Base-by-base conservation (phyloP, 2,888 invertebrate genomes). In the Hololepta plana region DNA sequence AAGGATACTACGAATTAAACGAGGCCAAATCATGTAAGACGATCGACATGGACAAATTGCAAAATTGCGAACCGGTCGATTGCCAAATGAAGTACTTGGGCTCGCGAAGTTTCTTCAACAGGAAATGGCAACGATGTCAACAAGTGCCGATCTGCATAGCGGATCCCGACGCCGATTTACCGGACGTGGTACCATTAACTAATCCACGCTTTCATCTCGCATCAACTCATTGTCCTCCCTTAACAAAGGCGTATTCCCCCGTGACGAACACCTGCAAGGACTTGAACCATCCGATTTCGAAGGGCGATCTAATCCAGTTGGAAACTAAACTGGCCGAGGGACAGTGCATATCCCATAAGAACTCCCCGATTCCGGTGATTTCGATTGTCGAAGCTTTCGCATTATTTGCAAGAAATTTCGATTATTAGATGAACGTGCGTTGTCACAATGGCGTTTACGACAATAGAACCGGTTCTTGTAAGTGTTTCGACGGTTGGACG, bases 31-130 rank as follows among this genome's bases (percentile, higher is more conserved):
- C 14, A 22, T 58, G 57, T 30, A 24, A 38, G 4, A 47, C 49
- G 3, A 32, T 43, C 35, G 65, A 66, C 44, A 44, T 55, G 38
- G 56, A 64, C 31, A 57, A 58, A 9, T 42, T 57, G 6, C 44
- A 50, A 12, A 52, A 54, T 19, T 66, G 65, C 36, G 47, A 45
- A n/a, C 60, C 60, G 1, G 52, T 60, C 0, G 56, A 63, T 36
- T 66, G 65, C 35, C 56, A 59, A 30, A 54, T 59, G 34, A 65
- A 64, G 32, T 66, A 65, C 42, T 55, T 60, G 25, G 64, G 64
- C 2, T 45, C 44, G 26, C 51, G 55, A 17, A 63, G 53, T 40
- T 65, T 49, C 36, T 65, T 56, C 38, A 62, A 63, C 38, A 32
- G 39, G 4, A 37, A 38, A 15, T 41, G 39, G 27, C 43, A 43